Percentiles rank a stretch among this genome's conserved stretches.
phyloP scores from a whole-genome alignment of 2,888 invertebrate species.

The Coenonympha glycerion region DNA sequence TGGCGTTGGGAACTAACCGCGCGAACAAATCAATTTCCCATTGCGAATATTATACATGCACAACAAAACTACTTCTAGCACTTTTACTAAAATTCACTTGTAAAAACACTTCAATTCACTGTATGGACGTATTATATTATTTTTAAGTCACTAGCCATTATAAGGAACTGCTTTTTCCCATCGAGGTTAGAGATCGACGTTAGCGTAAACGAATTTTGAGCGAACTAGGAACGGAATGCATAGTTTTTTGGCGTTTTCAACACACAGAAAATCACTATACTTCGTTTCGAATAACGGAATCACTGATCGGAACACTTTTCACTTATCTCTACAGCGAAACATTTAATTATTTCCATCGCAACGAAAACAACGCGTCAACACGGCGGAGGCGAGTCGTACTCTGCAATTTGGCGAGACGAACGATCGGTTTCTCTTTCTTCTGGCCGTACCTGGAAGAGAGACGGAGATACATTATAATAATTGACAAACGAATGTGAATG shows the following conservation, averaged over 20 bases:
- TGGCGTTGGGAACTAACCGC: constrained; percentile 40
- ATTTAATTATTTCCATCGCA: constrained; percentile 31
- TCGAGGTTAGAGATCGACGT: constrained; percentile 25
- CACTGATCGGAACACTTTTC: constrained; percentile 8
- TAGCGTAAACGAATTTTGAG: constrained; percentile 10
- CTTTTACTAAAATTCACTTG: constrained; percentile 24
- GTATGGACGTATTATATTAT: constrained; percentile 43
- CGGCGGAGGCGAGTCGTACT: constrained; percentile 33
- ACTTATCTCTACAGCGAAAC: constrained; percentile 22
- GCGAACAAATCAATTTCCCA: constrained; percentile 28
- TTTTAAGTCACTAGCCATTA: constrained; percentile 50
- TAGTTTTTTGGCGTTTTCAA: constrained; percentile 18
- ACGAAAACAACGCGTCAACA: constrained; percentile 32
- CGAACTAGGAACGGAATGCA: constrained; percentile 32
- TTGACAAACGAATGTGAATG: constrained; percentile 48
- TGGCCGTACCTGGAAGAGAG: constrained; percentile 55
- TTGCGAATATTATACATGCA: constrained; percentile 26
- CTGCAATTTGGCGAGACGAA: constrained; percentile 31
- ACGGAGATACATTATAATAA: constrained; percentile 42
- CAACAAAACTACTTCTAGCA: constrained; percentile 20
- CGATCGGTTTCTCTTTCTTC: constrained; percentile 26
- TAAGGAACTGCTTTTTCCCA: constrained; percentile 47
- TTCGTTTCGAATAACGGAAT: neutral
- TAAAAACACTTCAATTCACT: constrained; percentile 51
- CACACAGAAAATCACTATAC: constrained; percentile 10